Conservation (phyloP, 2,113 vertebrate species). For the Deroptyus accipitrinus region DNA sequence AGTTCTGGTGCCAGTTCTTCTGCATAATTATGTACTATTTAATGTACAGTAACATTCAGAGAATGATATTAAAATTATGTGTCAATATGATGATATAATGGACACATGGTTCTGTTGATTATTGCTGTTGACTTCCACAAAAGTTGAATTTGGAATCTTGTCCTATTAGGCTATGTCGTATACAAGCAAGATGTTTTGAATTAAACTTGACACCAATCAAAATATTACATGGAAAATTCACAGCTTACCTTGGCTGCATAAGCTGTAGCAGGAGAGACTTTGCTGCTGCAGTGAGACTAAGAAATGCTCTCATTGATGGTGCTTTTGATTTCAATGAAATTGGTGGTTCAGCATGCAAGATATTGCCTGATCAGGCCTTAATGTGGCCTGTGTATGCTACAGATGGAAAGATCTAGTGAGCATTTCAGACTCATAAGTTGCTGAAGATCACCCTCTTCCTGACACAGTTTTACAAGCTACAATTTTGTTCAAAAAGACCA, state of each 20-base stretch:
- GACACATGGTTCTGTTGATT: background rate
- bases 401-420: background rate
- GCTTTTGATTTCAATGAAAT: background rate
- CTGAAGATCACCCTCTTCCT: background rate
- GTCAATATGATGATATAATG: background rate
- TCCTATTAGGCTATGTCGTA: background rate
- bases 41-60: background rate
- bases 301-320: background rate
- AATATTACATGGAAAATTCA: background rate
- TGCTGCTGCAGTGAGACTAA: background rate
- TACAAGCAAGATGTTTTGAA: background rate
- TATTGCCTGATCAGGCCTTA: background rate
- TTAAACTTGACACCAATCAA: background rate
- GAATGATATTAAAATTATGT: background rate
- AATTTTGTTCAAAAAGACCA: background rate
- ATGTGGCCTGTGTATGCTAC: background rate
- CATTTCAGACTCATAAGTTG: background rate
- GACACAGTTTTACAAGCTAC: background rate
- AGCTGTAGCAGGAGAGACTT: background rate
- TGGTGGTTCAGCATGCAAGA: background rate
- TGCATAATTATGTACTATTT: background rate
- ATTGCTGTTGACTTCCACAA: background rate
- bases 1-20: background rate
- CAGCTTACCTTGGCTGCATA: background rate
- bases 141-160: background rate